A percentile compares a stretch with the other conserved stretches of the same genome.
phyloP scores from a whole-genome alignment of 2,797 vertebrate genomes.

The Ataeniobius toweri region DNA sequence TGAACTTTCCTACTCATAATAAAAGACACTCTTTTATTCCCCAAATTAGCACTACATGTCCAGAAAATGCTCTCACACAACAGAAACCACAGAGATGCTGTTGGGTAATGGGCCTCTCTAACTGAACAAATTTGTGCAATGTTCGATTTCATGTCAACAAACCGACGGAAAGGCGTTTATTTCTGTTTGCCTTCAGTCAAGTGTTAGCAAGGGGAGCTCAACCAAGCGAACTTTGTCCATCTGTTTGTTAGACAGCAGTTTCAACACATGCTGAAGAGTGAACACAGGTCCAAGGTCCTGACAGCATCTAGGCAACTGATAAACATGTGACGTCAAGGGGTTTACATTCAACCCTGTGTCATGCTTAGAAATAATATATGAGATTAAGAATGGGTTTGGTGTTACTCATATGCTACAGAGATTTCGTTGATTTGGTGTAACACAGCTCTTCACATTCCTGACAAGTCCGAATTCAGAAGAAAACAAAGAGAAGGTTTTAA shows the following conservation, averaged over 20 bases:
- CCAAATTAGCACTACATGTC: background rate
- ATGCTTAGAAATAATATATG: background rate
- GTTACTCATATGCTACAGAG: background rate
- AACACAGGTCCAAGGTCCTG: conserved; percentile 25
- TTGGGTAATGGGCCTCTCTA: conserved; percentile 24
- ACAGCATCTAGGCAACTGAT: conserved; percentile 1
- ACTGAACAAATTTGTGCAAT: conserved; percentile 45
- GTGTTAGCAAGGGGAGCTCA: conserved; percentile 7
- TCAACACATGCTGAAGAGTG: conserved; percentile 11
- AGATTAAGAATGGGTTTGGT: background rate
- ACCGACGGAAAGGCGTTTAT: conserved; percentile 20
- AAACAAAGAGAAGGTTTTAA: background rate
- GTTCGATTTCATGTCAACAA: conserved; percentile 37
- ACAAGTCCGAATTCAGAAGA: background rate
- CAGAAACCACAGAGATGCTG: conserved; percentile 26
- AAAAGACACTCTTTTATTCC: background rate
- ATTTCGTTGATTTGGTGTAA: background rate
- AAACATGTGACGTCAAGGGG: background rate
- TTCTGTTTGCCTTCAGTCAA: conserved; percentile 42
- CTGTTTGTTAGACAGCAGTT: conserved; percentile 41
- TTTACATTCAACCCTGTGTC: background rate
- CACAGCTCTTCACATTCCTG: background rate
- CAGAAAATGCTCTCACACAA: conserved; percentile 24
- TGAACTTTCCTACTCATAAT: background rate
- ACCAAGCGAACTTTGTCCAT: conserved; percentile 54